phyloP scores from a whole-genome alignment of 2,113 vertebrate genomes.

The Lamprotornis superbus region DNA sequence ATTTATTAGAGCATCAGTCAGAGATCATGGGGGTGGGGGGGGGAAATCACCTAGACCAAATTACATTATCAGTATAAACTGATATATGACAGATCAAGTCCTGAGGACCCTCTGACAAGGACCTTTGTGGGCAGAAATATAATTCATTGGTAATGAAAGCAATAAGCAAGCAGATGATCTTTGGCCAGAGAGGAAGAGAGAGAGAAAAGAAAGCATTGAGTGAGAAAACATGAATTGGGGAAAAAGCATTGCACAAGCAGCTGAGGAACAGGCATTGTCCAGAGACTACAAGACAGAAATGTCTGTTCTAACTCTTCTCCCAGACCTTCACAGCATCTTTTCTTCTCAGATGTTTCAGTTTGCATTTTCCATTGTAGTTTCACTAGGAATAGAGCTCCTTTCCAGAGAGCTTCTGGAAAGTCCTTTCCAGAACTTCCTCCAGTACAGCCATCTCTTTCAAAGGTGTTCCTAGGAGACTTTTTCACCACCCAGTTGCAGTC shows the following conservation, averaged over 20 bases:
- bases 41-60: background rate
- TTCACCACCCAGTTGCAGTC: background rate
- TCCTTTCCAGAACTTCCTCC: background rate
- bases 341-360: background rate
- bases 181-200: background rate
- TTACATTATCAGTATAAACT: background rate
- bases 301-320: background rate
- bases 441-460: background rate
- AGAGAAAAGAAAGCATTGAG: background rate
- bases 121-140: background rate
- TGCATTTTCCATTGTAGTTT: background rate
- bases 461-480: background rate
- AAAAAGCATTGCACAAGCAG: background rate
- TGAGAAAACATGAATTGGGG: background rate
- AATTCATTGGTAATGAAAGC: background rate
- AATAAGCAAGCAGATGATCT: slow-evolving; percentile 5
- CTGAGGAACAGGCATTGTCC: background rate
- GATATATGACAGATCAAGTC: background rate
- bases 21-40: background rate
- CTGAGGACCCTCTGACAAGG: background rate
- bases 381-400: background rate
- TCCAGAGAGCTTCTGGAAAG: background rate
- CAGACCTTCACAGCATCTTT: background rate
- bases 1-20: background rate
- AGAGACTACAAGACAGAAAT: background rate